Evolutionary conservation across 2,113 vertebrate genomes (phyloP), one percentile per base, ranked within the genome.

Genomic region (Hepsetus odoe): DNA sequence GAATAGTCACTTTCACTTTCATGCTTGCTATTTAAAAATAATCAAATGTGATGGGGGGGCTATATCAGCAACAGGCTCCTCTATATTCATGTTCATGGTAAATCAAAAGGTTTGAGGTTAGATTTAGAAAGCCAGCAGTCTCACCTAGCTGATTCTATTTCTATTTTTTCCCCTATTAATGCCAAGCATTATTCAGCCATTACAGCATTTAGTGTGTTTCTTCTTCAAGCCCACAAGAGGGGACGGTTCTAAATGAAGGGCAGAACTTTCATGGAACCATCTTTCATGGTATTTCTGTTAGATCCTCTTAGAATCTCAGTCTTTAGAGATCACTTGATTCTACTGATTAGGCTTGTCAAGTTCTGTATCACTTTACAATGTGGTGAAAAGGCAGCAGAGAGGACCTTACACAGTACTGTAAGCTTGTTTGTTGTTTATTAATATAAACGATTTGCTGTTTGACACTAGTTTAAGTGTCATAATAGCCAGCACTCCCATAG

Each of bases 11-110:
- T n/a, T n/a, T n/a, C n/a, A n/a, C n/a, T n/a, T n/a, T n/a, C n/a
- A 58, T 9, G 28, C 9, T 51, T 24, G 4, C 28, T 35, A 49
- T 6, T 51, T 35, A 2, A 26, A 53, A 56, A 65, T 44, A 16
- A 68, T 11, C 30, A 32, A 26, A 24, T 14, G 2, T 18, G 65
- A 30, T n/a, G 8, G 18, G 28, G 20, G 42, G 32, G 6, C n/a
- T 18, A 22, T 55, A 72, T 73, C 64, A 70, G 67, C 62, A 74
- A 59, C 55, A 65, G 40, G 58, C 10, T 33, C 5, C 46, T 56
- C 56, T 46, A 59, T 38, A 80, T 35, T 73, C 65, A 49, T 24
- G 42, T 32, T 69, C 38, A 68, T 13, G 12, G 20, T 67, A 7
- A 10, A 71, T 18, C 66, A 44, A 30, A 53, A 28, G 53, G 49